A percentile compares a stretch with the other conserved stretches of the same genome.
Conservation (phyloP, 1,140 invertebrate genomes). For the Capitella teleta region DNA sequence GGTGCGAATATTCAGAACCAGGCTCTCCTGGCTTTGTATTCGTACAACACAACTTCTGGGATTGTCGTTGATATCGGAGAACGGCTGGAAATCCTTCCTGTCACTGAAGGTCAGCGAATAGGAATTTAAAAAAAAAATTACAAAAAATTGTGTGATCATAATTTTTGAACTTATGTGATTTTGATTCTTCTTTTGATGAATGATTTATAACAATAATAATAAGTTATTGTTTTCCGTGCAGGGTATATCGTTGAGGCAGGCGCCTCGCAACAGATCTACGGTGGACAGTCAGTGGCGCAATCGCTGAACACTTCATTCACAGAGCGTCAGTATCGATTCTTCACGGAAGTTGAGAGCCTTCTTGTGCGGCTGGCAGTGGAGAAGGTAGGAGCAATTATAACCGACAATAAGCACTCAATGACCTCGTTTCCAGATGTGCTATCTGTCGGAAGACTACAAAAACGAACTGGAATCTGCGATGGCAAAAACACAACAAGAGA, state of each 20-base stretch:
- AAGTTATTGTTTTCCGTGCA: slow-evolving; percentile 13
- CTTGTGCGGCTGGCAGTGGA: slow-evolving; percentile 41
- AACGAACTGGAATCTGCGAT: too few species aligned
- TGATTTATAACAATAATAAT: background rate
- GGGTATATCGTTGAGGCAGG: slow-evolving; percentile 47
- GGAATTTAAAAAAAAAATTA: background rate
- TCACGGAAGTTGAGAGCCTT: slow-evolving; percentile 36
- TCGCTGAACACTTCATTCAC: slow-evolving; percentile 36
- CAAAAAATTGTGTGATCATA: background rate
- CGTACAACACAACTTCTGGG: slow-evolving; percentile 53
- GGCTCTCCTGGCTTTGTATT: slow-evolving; percentile 50
- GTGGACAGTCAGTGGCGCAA: slow-evolving; percentile 47
- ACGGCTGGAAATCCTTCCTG: slow-evolving; percentile 51
- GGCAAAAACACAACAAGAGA: too few species aligned
- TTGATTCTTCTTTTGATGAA: background rate
- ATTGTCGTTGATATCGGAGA: slow-evolving; percentile 56
- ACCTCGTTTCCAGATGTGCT: too few species aligned
- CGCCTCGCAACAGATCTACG: slow-evolving; percentile 46
- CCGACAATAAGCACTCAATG: too few species aligned
- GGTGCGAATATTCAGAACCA: slow-evolving; percentile 51
- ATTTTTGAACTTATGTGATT: background rate
- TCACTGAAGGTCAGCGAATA: slow-evolving; percentile 47
- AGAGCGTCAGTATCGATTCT: slow-evolving; percentile 33
- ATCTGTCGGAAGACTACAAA: too few species aligned
- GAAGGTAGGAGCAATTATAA: slow-evolving; percentile 35